Percentiles rank a stretch among this genome's conserved stretches.
These are phyloP conservation scores for Centropus unirufus DNA, from an alignment of 2,113 vertebrate species.

Conservation along the genomic window DNA sequence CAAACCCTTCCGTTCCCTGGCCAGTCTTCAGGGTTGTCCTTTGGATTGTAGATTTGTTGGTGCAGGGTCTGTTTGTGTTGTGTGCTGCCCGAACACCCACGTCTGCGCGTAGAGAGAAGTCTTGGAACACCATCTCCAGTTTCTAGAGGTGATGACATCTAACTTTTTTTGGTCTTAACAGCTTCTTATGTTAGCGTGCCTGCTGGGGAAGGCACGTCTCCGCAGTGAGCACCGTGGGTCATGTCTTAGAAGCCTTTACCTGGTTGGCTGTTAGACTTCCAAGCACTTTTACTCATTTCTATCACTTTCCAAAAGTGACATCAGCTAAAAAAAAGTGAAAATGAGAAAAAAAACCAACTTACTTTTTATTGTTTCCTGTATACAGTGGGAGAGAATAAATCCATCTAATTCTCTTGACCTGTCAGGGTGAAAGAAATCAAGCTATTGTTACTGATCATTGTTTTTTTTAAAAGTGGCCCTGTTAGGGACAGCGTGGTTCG, in stretches of 20 bases:
- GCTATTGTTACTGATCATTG: background rate
- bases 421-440: background rate
- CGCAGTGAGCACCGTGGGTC: background rate
- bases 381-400: background rate
- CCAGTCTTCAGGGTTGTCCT: background rate
- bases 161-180: background rate
- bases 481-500: background rate
- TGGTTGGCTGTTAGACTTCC: background rate
- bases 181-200: background rate
- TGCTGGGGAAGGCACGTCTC: background rate
- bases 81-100: background rate
- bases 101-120: background rate
- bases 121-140: background rate
- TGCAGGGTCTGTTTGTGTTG: background rate
- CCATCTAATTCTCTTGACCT: background rate
- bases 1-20: background rate
- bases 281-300: background rate
- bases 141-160: background rate
- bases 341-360: background rate
- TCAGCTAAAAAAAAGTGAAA: background rate
- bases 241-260: background rate
- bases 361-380: background rate
- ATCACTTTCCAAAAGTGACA: background rate
- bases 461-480: background rate
- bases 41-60: background rate